Evolutionary conservation across 2,888 invertebrate species (phyloP).

Genomic region (Nebria brevicollis): DNA sequence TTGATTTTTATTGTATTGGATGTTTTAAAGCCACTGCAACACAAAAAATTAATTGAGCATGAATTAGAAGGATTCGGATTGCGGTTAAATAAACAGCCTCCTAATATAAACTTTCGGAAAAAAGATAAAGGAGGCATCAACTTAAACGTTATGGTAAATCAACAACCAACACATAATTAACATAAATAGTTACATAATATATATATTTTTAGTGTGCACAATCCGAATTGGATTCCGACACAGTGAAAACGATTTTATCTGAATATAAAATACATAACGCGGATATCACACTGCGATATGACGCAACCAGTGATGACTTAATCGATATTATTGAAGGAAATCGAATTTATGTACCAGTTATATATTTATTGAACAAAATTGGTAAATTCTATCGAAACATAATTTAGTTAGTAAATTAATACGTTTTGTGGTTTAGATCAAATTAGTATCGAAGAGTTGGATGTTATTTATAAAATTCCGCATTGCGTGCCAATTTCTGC

Average conservation of each 20-base stretch:
- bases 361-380: slow-evolving; percentile 98
- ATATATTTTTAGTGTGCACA: slow-evolving; percentile 66
- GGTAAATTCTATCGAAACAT: slow-evolving; percentile 65
- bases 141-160: slow-evolving; percentile 85
- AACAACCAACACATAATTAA: not conserved
- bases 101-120: slow-evolving; percentile 93
- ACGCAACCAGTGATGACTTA: slow-evolving; percentile 96
- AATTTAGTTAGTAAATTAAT: slow-evolving; percentile 23
- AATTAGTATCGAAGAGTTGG: slow-evolving; percentile 94
- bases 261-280: slow-evolving; percentile 99
- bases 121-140: slow-evolving; percentile 99
- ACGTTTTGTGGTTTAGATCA: slow-evolving; percentile 72
- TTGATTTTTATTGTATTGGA: slow-evolving; percentile 98
- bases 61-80: slow-evolving; percentile 99
- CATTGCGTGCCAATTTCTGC: slow-evolving; percentile 99
- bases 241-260: slow-evolving; percentile 93
- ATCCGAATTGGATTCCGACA: slow-evolving; percentile 92
- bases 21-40: slow-evolving; percentile 95
- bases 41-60: slow-evolving; percentile 95
- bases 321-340: slow-evolving; percentile 99
- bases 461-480: slow-evolving; percentile 98
- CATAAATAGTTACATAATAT: not conserved
- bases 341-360: slow-evolving; percentile 97
- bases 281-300: slow-evolving; percentile 92
- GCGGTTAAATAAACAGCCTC: slow-evolving; percentile 94